A percentile compares a stretch with the other conserved stretches of the same genome.
Evolutionary conservation across 2,888 invertebrate genomes (phyloP).

Genomic region (Scaptomyza caliginosa): DNA sequence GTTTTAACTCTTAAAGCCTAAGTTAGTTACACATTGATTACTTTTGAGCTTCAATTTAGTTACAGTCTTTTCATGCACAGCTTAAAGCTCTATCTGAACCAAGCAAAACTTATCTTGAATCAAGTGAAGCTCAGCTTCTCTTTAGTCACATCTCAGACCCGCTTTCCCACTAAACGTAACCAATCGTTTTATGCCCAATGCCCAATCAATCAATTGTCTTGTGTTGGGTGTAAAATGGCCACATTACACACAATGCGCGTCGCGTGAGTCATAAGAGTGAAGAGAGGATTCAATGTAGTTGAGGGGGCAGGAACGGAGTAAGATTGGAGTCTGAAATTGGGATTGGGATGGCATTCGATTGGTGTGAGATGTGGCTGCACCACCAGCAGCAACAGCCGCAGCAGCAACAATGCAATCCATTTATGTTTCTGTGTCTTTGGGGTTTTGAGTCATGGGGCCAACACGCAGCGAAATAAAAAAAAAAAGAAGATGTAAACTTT

Average conservation of each 20-base stretch:
- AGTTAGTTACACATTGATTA: neutral
- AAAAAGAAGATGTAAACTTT: constrained; percentile 2
- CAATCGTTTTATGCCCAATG: constrained; percentile 1
- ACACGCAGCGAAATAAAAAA: constrained; percentile 23
- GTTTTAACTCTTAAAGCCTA: too few species aligned
- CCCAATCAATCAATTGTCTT: constrained; percentile 49
- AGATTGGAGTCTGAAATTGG: neutral
- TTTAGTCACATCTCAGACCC: neutral
- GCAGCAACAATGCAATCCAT: constrained; percentile 48
- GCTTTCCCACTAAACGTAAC: neutral
- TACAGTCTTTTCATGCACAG: too few species aligned
- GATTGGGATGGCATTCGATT: neutral
- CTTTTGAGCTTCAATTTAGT: too few species aligned
- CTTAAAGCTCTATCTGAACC: too few species aligned
- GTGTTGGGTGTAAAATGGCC: constrained; percentile 27
- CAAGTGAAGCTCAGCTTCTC: neutral
- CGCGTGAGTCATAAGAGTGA: constrained; percentile 30
- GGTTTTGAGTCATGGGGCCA: constrained; percentile 51
- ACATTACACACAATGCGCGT: constrained; percentile 4
- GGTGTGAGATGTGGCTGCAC: constrained; percentile 16
- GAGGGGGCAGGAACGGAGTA: neutral
- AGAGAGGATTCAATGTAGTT: neutral
- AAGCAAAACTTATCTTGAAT: neutral
- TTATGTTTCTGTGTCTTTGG: constrained; percentile 54
- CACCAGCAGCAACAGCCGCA: neutral